Base-by-base conservation (phyloP, 2,797 vertebrate genomes). In the Carapus acus region DNA sequence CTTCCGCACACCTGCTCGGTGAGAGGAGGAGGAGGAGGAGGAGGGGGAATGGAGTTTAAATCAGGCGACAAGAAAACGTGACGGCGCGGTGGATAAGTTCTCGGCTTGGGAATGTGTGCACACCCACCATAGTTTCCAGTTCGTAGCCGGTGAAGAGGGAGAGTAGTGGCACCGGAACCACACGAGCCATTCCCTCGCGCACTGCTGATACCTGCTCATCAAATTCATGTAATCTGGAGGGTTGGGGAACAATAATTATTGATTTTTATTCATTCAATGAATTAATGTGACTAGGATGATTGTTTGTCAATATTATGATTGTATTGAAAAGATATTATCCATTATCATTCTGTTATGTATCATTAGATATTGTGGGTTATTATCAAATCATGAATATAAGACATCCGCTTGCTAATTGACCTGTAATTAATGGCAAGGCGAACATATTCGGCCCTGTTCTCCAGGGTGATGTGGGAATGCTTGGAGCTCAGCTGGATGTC, bases 111-210 rank as follows among this genome's bases (percentile, higher is more conserved):
- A 33, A 2, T 1, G 7, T 1, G 1, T 9, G 9, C 8, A 9
- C 12, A 20, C 75, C 64, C 80, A 98, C 96, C 96, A 98, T 98
- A 0, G 94, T 99, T 84, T 99, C 96, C 76, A 99, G 85, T 62
- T 99, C 96, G 1, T 96, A 98, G 58, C 96, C 96, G 0, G 96
- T 99, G 65, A 99, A 98, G 12, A 99, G 91, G 0, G 96, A 99
- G 37, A 99, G 89, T 0, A 99, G 85, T 29, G 96, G 96, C 31
- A 99, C 96, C 0, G 96, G 96, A 31, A 95, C 94, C 1, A 98
- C 94, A 0, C 93, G 91, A 22, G 96, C 96, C 96, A 99, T 99
- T 3, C 96, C 96, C 72, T 99, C 96, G 1, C 96, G 90, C 48
- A 99, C 94, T 0, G 96, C 94, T 8, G 92, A 92, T 22, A 98